Percentiles rank a stretch among this genome's conserved stretches.
Evolutionary conservation across 1,140 invertebrate genomes (phyloP).

Genomic region (Ditylenchus dipsaci): DNA sequence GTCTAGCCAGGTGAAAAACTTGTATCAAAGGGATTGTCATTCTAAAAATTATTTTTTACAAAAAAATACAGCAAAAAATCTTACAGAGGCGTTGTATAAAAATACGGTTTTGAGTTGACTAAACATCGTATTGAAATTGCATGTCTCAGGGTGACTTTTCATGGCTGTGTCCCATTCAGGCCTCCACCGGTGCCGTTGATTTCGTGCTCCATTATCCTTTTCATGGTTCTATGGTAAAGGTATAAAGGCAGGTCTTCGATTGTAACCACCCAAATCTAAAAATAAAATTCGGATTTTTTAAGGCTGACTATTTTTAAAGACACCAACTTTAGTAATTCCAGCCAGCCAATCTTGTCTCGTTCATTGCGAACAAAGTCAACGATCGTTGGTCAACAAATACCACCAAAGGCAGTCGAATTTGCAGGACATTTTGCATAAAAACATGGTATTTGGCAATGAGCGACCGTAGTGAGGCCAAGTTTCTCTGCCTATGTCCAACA

Average conservation of each 20-base stretch:
- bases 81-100: constrained; percentile 53
- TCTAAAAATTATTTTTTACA: constrained; percentile 24
- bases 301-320: background rate
- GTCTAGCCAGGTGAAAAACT: constrained; percentile 54
- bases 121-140: constrained; percentile 49
- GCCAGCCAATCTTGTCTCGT: constrained; percentile 35
- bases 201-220: constrained; percentile 47
- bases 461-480: constrained; percentile 24
- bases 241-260: constrained; percentile 46
- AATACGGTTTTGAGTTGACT: constrained; percentile 58
- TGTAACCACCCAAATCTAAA: constrained; percentile 37
- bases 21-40: constrained; percentile 53
- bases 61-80: background rate
- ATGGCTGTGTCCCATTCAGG: constrained; percentile 48
- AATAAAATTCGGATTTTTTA: background rate
- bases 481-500: constrained; percentile 31
- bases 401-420: constrained; percentile 28
- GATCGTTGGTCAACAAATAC: constrained; percentile 49
- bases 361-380: constrained; percentile 46
- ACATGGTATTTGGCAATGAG: constrained; percentile 42
- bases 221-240: constrained; percentile 33
- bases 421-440: constrained; percentile 48
- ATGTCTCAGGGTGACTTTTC: constrained; percentile 50
- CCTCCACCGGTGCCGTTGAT: constrained; percentile 24
- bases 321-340: constrained; percentile 42